Percentiles rank a stretch among this genome's conserved stretches.
Evolutionary conservation across 2,797 vertebrate genomes (phyloP).

Genomic region (Mormyrus proboscirostris): DNA sequence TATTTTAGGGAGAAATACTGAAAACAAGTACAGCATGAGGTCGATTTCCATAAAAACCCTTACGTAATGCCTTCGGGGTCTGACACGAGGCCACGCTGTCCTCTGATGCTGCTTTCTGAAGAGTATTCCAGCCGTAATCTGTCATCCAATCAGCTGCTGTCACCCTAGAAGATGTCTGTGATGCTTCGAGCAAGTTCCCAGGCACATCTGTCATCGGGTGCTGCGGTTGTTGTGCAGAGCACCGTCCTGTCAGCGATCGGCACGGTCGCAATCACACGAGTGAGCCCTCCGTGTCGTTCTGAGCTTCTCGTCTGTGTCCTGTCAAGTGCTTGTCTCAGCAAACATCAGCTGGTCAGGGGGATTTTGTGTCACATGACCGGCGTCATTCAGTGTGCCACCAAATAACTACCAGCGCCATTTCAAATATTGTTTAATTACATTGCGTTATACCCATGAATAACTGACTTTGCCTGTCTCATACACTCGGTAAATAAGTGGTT

Average conservation of each 20-base stretch:
- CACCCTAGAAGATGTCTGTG: background rate
- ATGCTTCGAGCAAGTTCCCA: background rate
- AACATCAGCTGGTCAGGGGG: background rate
- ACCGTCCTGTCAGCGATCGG: background rate
- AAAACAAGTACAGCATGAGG: background rate
- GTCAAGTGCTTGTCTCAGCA: background rate
- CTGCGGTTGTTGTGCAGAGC: background rate
- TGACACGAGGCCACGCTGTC: background rate
- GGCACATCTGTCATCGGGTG: background rate
- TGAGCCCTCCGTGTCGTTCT: background rate
- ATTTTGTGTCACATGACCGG: background rate
- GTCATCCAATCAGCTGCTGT: background rate
- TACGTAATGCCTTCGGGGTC: background rate
- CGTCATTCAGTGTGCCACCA: background rate
- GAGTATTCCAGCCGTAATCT: background rate
- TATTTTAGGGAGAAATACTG: background rate
- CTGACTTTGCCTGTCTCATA: background rate
- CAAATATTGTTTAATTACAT: background rate
- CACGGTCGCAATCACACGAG: background rate
- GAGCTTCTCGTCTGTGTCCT: background rate
- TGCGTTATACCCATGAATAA: background rate
- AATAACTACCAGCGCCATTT: background rate
- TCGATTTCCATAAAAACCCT: background rate
- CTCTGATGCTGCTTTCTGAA: background rate
- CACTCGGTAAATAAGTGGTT: background rate